These are phyloP conservation scores for Gasteruption jaculator DNA, from an alignment of 2,888 invertebrate species.

Conservation along the genomic window DNA sequence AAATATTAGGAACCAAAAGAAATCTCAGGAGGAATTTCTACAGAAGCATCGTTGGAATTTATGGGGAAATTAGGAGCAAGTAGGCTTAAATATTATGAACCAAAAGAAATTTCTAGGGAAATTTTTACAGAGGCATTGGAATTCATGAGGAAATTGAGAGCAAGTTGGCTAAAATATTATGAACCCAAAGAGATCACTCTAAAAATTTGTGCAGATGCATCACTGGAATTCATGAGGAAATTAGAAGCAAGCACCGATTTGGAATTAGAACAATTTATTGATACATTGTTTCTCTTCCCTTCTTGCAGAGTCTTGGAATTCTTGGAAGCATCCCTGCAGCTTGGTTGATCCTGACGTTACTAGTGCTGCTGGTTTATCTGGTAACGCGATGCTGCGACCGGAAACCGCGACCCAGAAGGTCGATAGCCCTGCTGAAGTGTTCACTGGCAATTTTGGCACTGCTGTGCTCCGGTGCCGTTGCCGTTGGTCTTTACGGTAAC, in stretches of 20 bases:
- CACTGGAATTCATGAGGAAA: neutral
- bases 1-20: too few species aligned
- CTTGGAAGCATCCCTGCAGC: constrained; percentile 91
- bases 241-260: neutral
- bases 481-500: constrained; percentile 89
- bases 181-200: neutral
- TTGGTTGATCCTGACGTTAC: constrained; percentile 84
- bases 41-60: too few species aligned
- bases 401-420: constrained; percentile 82
- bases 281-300: too few species aligned
- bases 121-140: too few species aligned
- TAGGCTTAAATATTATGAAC: too few species aligned
- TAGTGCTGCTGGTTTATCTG: constrained; percentile 85
- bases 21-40: too few species aligned
- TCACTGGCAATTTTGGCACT: constrained; percentile 76
- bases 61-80: too few species aligned
- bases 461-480: constrained; percentile 85
- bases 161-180: too few species aligned
- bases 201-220: too few species aligned
- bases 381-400: constrained; percentile 94
- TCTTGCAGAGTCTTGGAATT: constrained; percentile 86
- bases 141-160: too few species aligned
- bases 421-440: constrained; percentile 82
- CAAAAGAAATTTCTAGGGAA: too few species aligned
- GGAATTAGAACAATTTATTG: constrained; percentile 4